Base-by-base conservation (phyloP, 2,113 vertebrate species). In the Ceyx melanurus region DNA sequence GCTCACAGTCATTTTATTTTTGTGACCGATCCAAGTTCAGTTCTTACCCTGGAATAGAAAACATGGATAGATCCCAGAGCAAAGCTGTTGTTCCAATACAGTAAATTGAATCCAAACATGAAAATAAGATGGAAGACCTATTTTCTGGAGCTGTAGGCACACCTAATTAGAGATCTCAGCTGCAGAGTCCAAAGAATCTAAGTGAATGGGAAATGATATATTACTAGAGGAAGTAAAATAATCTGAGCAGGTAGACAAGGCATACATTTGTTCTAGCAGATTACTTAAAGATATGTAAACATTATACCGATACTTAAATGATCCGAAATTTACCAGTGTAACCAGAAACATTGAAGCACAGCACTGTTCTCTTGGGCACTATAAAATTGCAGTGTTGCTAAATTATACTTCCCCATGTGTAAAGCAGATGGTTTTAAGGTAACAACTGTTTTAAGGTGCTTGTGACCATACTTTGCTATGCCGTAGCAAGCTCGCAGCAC, bases 101-200 rank as follows among this genome's bases (percentile, higher is more conserved):
- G 33, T 65, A 93, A 92, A 85, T 70, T 81, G 86, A 96, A 88
- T 86, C 58, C 64, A 95, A 94, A 92, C 67, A 88, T 42, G 35
- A 89, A 96, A 94, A 92, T 88, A 54, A 90, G 62, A 70, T 90
- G 86, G 86, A 94, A 95, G 77, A 84, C 43, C n/a, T 86, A 60
- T 75, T 86, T 93, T 73, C 42, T 64, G 89, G 65, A 87, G 46
- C 53, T 90, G 68, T 90, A 90, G 82, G 61, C 56, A 81, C 46
- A 84, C 87, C 84, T 96, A 91, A 95, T 89, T 87, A 94, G 74
- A 90, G 31, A 35, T 75, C 58, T 82, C 10, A 5, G 67, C 46
- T 82, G 51, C 81, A 89, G 57, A 42, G 20, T 74, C 42, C 64
- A 85, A 66, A 83, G 29, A 84, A 68, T 82, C 56, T 61, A 90